Percentiles rank a stretch among this genome's conserved stretches.
Conservation (phyloP, 2,888 invertebrate genomes). For the Acleris literana region DNA sequence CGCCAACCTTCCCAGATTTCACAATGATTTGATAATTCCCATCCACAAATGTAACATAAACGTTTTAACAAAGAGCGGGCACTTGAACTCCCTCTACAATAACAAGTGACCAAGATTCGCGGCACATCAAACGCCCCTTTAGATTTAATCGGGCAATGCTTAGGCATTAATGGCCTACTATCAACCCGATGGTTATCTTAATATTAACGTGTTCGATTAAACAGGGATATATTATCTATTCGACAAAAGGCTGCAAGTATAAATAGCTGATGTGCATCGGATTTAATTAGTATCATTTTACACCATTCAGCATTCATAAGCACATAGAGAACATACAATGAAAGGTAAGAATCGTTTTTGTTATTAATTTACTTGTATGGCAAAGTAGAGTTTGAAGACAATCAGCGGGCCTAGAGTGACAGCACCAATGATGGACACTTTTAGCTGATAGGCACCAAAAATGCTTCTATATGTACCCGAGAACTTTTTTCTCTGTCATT, state of each 20-base stretch:
- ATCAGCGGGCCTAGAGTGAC: too few relatives aligned
- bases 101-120: neutral
- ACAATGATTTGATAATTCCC: too few relatives aligned
- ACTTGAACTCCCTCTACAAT: neutral
- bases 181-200: constrained; percentile 8
- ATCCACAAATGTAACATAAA: neutral
- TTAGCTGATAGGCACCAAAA: too few relatives aligned
- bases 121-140: constrained; percentile 15
- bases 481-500: too few relatives aligned
- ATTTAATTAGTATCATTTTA: constrained; percentile 5
- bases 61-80: neutral
- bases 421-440: too few relatives aligned
- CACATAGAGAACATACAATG: constrained; percentile 10
- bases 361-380: too few relatives aligned
- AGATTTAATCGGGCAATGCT: constrained; percentile 13
- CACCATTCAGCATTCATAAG: constrained; percentile 10
- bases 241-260: constrained; percentile 12
- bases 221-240: constrained; percentile 12
- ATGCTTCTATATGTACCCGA: too few relatives aligned
- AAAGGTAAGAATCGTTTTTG: constrained; percentile 17
- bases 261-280: constrained; percentile 15
- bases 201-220: constrained; percentile 11
- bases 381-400: too few relatives aligned
- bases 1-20: too few relatives aligned
- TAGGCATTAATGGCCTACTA: constrained; percentile 6